Percentiles rank a stretch among this genome's conserved stretches.
Conservation (phyloP, 2,113 vertebrate species). For the Casuarius casuarius region DNA sequence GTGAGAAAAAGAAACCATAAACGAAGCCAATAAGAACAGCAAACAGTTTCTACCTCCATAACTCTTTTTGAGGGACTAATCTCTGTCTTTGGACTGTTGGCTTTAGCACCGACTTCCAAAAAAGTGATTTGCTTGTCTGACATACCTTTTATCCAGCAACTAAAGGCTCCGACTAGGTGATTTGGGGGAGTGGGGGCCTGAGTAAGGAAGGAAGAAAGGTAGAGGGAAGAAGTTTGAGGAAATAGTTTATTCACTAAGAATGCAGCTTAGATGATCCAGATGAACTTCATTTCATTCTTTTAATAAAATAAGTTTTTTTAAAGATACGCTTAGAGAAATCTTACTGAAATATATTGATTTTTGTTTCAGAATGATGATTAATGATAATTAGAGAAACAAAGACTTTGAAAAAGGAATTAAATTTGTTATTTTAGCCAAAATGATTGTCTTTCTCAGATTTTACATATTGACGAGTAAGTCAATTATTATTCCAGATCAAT, state of each 20-base stretch:
- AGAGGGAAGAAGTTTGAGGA: background rate
- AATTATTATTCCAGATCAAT: background rate
- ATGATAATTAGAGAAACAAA: background rate
- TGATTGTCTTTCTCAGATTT: background rate
- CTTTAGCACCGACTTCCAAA: background rate
- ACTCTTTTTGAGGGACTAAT: background rate
- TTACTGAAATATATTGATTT: background rate
- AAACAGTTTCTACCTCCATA: background rate
- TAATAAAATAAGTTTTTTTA: background rate
- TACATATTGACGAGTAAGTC: background rate
- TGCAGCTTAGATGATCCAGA: background rate
- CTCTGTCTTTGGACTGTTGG: background rate
- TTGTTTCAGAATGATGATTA: background rate
- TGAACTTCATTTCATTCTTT: background rate
- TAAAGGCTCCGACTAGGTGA: background rate
- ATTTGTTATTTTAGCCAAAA: background rate
- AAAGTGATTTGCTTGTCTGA: background rate
- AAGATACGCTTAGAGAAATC: background rate
- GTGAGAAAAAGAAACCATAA: background rate
- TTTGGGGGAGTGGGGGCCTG: rapidly evolving
- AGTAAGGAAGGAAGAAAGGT: background rate
- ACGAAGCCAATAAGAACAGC: background rate
- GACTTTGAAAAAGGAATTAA: background rate
- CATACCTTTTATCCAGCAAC: background rate
- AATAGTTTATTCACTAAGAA: background rate